Evolutionary conservation across 2,888 invertebrate genomes (phyloP).

Genomic region (Tillus elongatus): DNA sequence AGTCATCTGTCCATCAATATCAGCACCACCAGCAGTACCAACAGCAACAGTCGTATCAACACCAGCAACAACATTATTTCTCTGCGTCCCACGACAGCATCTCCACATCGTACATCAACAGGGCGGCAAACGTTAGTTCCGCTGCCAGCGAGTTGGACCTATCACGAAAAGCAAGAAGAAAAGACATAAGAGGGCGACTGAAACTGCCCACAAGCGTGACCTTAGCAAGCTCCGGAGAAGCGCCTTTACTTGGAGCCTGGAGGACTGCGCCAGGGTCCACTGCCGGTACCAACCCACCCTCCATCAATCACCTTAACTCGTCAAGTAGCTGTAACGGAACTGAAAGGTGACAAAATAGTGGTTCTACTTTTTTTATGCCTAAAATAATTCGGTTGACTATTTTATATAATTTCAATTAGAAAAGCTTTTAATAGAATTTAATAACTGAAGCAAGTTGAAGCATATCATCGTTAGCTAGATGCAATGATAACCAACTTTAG

Average conservation of each 20-base stretch:
- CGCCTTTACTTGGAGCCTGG: conserved; percentile 64
- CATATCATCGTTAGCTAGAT: no score
- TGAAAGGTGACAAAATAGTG: conserved; percentile 57
- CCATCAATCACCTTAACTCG: conserved; percentile 53
- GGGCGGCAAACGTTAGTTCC: conserved; percentile 52
- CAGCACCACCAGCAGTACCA: conserved; percentile 20
- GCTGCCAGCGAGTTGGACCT: conserved; percentile 70
- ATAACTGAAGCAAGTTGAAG: no score
- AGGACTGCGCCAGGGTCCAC: conserved; percentile 47
- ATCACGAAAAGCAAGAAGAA: conserved; percentile 59
- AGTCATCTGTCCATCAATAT: conserved; percentile 16
- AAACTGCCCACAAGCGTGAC: conserved; percentile 52
- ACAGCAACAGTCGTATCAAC: conserved; percentile 42
- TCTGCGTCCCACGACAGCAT: conserved; percentile 67
- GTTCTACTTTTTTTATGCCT: no score
- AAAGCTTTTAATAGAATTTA: no score
- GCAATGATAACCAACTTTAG: no score
- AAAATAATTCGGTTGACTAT: no score
- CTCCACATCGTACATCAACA: conserved; percentile 50
- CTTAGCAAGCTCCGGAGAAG: conserved; percentile 64
- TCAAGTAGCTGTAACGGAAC: conserved; percentile 58
- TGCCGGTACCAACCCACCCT: conserved; percentile 47
- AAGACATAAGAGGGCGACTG: conserved; percentile 51
- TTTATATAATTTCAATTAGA: no score
- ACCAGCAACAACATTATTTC: conserved; percentile 53